phyloP scores from a whole-genome alignment of 2,113 vertebrate species.

The Oryzias woworae region DNA sequence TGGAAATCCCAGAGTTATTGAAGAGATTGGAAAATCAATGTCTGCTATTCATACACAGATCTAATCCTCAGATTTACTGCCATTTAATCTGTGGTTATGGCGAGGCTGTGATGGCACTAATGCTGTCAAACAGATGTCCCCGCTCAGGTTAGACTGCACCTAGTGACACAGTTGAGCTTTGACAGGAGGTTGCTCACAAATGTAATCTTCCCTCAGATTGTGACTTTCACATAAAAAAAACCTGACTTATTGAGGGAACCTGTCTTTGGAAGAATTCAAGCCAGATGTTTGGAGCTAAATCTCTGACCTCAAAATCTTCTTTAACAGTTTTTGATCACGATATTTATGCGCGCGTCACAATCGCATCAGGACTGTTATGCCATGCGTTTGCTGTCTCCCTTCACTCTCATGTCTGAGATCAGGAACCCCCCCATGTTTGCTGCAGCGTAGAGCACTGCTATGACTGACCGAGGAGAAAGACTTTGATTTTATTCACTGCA shows the following conservation, averaged over 20 bases:
- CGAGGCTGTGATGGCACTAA: slow-evolving; percentile 64
- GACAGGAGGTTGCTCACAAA: slow-evolving; percentile 15
- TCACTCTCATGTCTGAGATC: not conserved
- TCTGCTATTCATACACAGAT: slow-evolving; percentile 72
- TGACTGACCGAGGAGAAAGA: slow-evolving; percentile 19
- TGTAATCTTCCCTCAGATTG: slow-evolving; percentile 25
- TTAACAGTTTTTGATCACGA: slow-evolving; percentile 2
- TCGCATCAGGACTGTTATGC: slow-evolving; percentile 10
- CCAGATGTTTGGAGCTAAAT: slow-evolving; percentile 9
- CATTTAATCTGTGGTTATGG: slow-evolving; percentile 78
- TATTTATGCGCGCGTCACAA: slow-evolving; percentile 4
- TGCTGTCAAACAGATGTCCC: slow-evolving; percentile 73
- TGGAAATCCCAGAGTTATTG: slow-evolving; percentile 60
- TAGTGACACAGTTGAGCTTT: slow-evolving; percentile 44
- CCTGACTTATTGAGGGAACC: not conserved
- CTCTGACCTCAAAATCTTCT: slow-evolving; percentile 9
- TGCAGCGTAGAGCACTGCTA: slow-evolving; percentile 9
- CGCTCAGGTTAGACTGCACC: slow-evolving; percentile 61
- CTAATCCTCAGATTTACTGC: slow-evolving; percentile 77
- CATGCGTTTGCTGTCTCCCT: slow-evolving; percentile 17
- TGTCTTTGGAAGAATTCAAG: slow-evolving; percentile 1
- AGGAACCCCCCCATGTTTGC: not conserved
- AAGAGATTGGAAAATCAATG: slow-evolving; percentile 66
- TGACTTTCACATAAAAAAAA: slow-evolving; percentile 14
- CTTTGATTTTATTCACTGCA: slow-evolving; percentile 38